Evolutionary conservation across 2,113 vertebrate genomes (phyloP), one percentile per base, ranked within the genome.

Genomic region (Zapus hudsonius): DNA sequence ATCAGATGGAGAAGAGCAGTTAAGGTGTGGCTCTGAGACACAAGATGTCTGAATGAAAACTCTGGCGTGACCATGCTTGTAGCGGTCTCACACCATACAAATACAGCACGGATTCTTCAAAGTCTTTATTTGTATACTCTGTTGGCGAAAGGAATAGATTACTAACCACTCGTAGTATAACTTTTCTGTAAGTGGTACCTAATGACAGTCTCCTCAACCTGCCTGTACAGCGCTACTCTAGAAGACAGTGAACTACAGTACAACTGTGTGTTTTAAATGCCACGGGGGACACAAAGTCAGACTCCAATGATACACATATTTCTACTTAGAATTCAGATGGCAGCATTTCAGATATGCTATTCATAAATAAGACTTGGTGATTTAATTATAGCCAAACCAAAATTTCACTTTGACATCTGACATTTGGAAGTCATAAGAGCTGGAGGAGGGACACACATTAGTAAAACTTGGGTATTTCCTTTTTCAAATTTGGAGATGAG

Each of bases 321-420:
- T 94, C 52, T 87, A 70, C 38, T 83, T 82, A 90, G 78, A 92
- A 95, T 66, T 83, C 27, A 88, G 25, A 64, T 88, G 63, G 29
- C n/a, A 42, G 0, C 1, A 92, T 67, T 92, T 90, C 90, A 84
- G 73, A 75, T 57, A 90, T 52, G 33, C 64, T 90, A 76, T 55
- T 66, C 20, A 93, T 29, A 90, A 81, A 91, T 66, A 92, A 52
- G 42, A 74, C 3, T 31, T 40, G 29, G 40, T 89, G 44, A 84
- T 66, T 89, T 89, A 90, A 90, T 84, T 87, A 89, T n/a, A 94
- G 57, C 38, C 64, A n/a, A 78, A 95, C 63, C 57, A 78, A 93
- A 94, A 69, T 52, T 44, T 61, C 75, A 31, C 27, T 83, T 12
- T 40, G 63, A 31, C 72, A 90, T 84, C 44, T 94, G 76, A 91